A percentile compares a stretch with the other conserved stretches of the same genome.
phyloP scores from a whole-genome alignment of 2,113 vertebrate species.

The Oreochromis niloticus region DNA sequence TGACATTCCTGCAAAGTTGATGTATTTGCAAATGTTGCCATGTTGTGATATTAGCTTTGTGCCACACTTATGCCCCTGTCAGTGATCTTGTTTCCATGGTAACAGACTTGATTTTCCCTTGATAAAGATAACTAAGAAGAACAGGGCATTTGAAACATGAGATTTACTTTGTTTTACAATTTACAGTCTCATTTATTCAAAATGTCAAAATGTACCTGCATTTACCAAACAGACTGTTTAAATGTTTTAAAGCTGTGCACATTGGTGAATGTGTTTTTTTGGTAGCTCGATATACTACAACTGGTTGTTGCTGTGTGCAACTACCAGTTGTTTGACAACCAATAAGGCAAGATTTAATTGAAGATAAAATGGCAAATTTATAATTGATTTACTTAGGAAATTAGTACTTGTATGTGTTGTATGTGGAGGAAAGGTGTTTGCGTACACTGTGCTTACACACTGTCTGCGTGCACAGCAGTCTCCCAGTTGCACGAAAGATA shows the following conservation, averaged over 20 bases:
- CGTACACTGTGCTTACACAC: background rate
- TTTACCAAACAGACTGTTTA: background rate
- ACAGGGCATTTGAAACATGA: background rate
- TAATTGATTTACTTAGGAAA: background rate
- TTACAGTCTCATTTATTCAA: background rate
- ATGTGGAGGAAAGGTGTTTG: background rate
- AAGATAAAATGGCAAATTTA: background rate
- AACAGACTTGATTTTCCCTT: background rate
- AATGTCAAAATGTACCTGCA: background rate
- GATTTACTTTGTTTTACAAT: background rate
- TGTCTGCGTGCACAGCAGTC: background rate
- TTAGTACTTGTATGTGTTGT: background rate
- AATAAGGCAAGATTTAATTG: background rate
- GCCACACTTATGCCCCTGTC: background rate
- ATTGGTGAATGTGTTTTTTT: background rate
- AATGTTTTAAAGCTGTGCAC: background rate
- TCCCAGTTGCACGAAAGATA: background rate
- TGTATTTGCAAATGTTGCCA: background rate
- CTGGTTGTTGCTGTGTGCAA: background rate
- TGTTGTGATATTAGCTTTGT: conserved; percentile 4
- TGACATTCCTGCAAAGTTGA: background rate
- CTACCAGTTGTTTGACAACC: background rate
- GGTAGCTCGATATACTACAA: background rate
- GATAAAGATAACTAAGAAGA: background rate
- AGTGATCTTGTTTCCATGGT: background rate